Conservation (phyloP, 2,797 vertebrate species). For the Lagocephalus sceleratus region DNA sequence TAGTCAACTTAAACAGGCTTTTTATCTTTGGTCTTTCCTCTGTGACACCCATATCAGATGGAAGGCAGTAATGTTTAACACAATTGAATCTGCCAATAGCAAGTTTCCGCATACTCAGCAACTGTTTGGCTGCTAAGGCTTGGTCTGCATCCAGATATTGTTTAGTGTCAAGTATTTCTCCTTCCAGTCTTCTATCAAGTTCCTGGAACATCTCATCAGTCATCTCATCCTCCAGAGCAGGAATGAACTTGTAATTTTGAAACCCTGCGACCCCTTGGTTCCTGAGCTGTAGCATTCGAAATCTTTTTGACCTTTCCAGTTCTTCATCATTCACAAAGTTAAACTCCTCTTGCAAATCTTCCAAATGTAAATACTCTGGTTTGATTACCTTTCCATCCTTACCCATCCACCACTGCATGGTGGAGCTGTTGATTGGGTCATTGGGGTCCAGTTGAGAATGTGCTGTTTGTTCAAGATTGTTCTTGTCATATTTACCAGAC, state of each 20-base stretch:
- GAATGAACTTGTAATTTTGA: slow-evolving; percentile 85
- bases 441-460: slow-evolving; percentile 95
- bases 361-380: slow-evolving; percentile 89
- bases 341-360: slow-evolving; percentile 95
- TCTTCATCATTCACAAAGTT: slow-evolving; percentile 90
- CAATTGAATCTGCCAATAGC: slow-evolving; percentile 86
- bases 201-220: slow-evolving; percentile 90
- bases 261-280: slow-evolving; percentile 87
- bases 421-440: slow-evolving; percentile 88
- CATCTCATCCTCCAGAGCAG: slow-evolving; percentile 86
- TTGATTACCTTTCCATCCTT: slow-evolving; percentile 81
- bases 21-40: slow-evolving; percentile 92
- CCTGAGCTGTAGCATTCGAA: slow-evolving; percentile 84
- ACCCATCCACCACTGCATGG: slow-evolving; percentile 94
- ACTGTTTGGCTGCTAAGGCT: slow-evolving; percentile 87
- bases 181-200: slow-evolving; percentile 86
- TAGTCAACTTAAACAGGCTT: slow-evolving; percentile 90
- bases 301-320: slow-evolving; percentile 84
- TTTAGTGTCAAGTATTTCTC: slow-evolving; percentile 81
- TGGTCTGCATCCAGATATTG: slow-evolving; percentile 88
- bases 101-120: slow-evolving; percentile 91
- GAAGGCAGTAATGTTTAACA: slow-evolving; percentile 85
- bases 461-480: slow-evolving; percentile 89
- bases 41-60: slow-evolving; percentile 89
- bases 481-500: slow-evolving; percentile 90